Evolutionary conservation across 2,113 vertebrate genomes (phyloP), one percentile per base, ranked within the genome.

Genomic region (Seriola quinqueradiata): DNA sequence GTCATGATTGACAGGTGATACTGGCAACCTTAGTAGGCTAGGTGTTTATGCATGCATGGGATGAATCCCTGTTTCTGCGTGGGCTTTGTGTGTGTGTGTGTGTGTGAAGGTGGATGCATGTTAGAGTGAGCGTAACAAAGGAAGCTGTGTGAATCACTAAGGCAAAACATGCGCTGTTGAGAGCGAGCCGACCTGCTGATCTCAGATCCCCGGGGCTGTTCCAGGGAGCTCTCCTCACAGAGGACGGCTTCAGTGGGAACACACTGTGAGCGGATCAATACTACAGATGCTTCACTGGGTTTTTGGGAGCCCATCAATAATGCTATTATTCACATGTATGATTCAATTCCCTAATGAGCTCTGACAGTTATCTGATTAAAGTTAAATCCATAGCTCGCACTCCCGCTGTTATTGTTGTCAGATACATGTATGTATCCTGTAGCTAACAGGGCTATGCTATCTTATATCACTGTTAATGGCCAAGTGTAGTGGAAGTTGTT

Each of bases 21-120:
- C 79, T 52, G 64, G 89, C 87, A 85, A 70, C 69, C 67, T 55
- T 79, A 52, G 76, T 80, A 65, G 75, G 79, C 72, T 28, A 28
- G 46, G 71, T 92, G 86, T 78, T 92, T 89, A 87, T 88, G 85
- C 72, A 88, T 93, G 86, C 87, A 82, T 82, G 75, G 75, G 71
- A 75, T 87, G 85, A 87, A 74, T 87, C 66, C 83, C 61, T 34
- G 42, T 59, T 63, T 87, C 65, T 89, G 83, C 86, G 91, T 89
- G 91, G 75, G 82, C 74, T 79, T 85, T 28, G 28, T 28, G 28
- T 28, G 28, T 28, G 28, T 28, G 66, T 73, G 66, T 73, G 54
- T 79, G 78, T 81, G 36, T 75, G 83, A 86, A 59, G 85, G 83
- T 87, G 86, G 66, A 78, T 71, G 58, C 66, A 77, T 74, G 83